phyloP scores from a whole-genome alignment of 2,888 invertebrate genomes.

The Dryomyza anilis region DNA sequence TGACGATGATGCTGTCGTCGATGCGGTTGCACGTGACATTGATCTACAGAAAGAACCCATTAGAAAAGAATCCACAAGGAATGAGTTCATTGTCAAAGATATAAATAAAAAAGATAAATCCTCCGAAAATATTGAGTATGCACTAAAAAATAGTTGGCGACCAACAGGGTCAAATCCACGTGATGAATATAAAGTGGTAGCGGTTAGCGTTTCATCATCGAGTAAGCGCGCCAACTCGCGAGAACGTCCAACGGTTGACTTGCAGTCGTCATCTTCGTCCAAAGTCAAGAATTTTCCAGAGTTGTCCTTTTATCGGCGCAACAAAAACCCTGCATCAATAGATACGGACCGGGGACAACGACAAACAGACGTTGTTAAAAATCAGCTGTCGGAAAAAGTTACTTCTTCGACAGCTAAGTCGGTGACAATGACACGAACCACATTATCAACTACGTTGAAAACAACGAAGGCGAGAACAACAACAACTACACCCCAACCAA shows the following conservation, averaged over 20 bases:
- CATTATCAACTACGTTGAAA: slow-evolving; percentile 35
- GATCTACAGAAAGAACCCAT: slow-evolving; percentile 35
- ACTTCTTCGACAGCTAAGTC: slow-evolving; percentile 21
- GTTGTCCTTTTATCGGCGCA: too few species aligned
- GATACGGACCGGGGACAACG: too few species aligned
- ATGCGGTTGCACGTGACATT: slow-evolving; percentile 38
- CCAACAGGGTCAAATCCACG: too few species aligned
- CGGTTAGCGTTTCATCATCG: slow-evolving; percentile 64
- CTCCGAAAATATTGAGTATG: too few species aligned
- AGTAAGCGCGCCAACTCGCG: slow-evolving; percentile 37
- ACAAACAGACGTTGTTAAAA: slow-evolving; percentile 16
- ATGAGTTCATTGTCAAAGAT: too few species aligned
- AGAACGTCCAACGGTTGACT: neutral
- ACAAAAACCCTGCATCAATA: too few species aligned
- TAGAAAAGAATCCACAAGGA: neutral
- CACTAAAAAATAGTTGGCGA: neutral
- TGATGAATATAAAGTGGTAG: slow-evolving; percentile 62
- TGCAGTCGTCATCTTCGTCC: too few species aligned
- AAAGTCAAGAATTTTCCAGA: too few species aligned
- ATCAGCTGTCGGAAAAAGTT: slow-evolving; percentile 5
- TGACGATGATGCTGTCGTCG: slow-evolving; percentile 40
- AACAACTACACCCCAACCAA: slow-evolving; percentile 25
- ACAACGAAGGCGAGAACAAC: slow-evolving; percentile 25
- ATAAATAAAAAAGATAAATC: too few species aligned
- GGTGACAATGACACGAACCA: slow-evolving; percentile 27